phyloP scores from a whole-genome alignment of 2,888 invertebrate species.

The Mycalesis mineus region DNA sequence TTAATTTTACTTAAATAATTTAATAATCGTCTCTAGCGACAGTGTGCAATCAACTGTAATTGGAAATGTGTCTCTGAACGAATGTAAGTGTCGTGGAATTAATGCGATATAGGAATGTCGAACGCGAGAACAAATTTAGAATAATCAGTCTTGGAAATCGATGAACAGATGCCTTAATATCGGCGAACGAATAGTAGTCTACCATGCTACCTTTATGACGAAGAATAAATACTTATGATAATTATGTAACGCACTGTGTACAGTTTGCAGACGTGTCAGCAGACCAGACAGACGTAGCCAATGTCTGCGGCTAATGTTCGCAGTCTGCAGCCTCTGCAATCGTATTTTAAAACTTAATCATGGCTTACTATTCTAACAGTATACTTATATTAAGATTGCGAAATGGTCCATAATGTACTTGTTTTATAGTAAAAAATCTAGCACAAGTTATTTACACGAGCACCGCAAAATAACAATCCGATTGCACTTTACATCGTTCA shows the following conservation, averaged over 20 bases:
- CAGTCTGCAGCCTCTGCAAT: background rate
- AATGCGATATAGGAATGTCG: conserved; percentile 56
- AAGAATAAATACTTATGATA: conserved; percentile 71
- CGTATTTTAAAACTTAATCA: conserved; percentile 29
- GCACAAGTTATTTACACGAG: conserved; percentile 74
- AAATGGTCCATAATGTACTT: conserved; percentile 68
- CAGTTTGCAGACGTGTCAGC: conserved; percentile 29
- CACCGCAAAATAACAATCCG: conserved; percentile 65
- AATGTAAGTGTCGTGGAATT: conserved; percentile 24
- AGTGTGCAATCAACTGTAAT: background rate
- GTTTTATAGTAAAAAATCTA: conserved; percentile 74
- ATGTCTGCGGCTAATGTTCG: background rate
- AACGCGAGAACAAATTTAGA: conserved; percentile 65
- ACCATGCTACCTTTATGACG: conserved; percentile 39
- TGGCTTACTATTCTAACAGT: conserved; percentile 33
- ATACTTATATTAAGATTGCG: conserved; percentile 45
- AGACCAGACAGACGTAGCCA: conserved; percentile 5
- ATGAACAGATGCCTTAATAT: conserved; percentile 48
- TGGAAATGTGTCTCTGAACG: conserved; percentile 22
- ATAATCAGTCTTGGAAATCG: conserved; percentile 75
- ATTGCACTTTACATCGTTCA: conserved; percentile 41
- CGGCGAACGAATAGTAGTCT: conserved; percentile 45
- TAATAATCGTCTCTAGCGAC: background rate
- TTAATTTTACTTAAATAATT: no score
- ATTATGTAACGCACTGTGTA: conserved; percentile 46